phyloP scores from a whole-genome alignment of 1,140 invertebrate genomes.

The Euwallacea fornicatus region DNA sequence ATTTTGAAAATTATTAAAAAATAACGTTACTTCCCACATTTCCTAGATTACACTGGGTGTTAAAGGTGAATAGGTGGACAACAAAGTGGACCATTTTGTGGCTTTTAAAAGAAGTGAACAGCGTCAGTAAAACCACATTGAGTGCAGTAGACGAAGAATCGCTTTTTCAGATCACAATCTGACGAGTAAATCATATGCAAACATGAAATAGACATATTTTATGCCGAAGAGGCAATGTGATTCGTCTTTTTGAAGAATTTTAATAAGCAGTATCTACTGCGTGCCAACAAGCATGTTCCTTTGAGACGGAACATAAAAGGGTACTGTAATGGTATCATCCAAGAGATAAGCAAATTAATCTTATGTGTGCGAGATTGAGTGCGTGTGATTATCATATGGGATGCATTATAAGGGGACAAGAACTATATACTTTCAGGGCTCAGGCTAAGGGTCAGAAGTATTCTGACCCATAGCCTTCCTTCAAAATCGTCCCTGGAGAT shows the following conservation, averaged over 20 bases:
- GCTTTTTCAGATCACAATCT: constrained; percentile 22
- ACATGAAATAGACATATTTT: constrained; percentile 31
- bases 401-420: too few species aligned
- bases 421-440: too few species aligned
- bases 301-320: not conserved
- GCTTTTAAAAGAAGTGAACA: not conserved
- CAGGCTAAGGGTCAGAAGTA: too few species aligned
- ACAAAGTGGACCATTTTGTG: too few species aligned
- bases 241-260: constrained; percentile 28
- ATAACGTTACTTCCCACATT: too few species aligned
- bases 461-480: too few species aligned
- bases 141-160: constrained; percentile 16
- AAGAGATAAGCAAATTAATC: not conserved
- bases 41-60: too few species aligned
- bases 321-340: not conserved
- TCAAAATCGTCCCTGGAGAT: too few species aligned
- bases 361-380: not conserved
- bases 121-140: constrained; percentile 5
- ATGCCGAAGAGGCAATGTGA: constrained; percentile 23
- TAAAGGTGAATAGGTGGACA: too few species aligned
- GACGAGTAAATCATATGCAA: constrained; percentile 26
- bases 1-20: too few species aligned
- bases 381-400: too few species aligned
- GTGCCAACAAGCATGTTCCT: constrained; percentile 24
- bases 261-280: constrained; percentile 17